Evolutionary conservation across 2,888 invertebrate genomes (phyloP), one percentile per base, ranked within the genome.

Genomic region (Epiblema foenella): DNA sequence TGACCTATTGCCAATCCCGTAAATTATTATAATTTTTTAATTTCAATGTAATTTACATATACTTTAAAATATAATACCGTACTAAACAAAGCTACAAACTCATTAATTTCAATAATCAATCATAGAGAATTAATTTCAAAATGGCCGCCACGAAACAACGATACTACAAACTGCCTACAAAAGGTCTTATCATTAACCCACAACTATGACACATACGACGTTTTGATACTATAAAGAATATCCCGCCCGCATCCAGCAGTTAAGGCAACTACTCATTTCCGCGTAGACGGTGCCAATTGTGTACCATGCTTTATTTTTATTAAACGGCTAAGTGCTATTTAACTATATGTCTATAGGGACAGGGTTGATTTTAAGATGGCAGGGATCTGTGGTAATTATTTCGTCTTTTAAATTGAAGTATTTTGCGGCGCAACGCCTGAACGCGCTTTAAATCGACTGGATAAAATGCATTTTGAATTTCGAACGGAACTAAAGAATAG

Each of bases 201-300:
- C 51, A 51, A 33, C 8, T 37, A 33, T 9, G 9, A 2, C 4
- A 51, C 33, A 12, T 63, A 63, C 8, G 18, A 18, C 51, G 2
- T 63, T 63, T 63, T 4, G 18, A 12, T 18, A 0, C 12, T 59
- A 24, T 39, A 12, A 18, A 5, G 11, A 3, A 66, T 46, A 57
- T 33, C 49, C 33, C 15, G 51, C 70, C 70, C 70, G 70, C 70
- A 70, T 67, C 54, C 24, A 60, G 52, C 60, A 51, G 59, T 58
- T 56, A 63, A 37, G 60, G 24, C 70, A 71, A 71, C 39, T 71
- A 66, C 62, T 60, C 56, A 57, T 46, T 67, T 71, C 71, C 71
- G 65, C 51, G 67, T 67, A 71, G 71, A 67, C 71, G 60, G 39
- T 58, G 64, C 64, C 42, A 68, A 68, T 68, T 68, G 68, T 68